A percentile compares a stretch with the other conserved stretches of the same genome.
phyloP scores from a whole-genome alignment of 2,797 vertebrate genomes.

The Gobionotothen gibberifrons region DNA sequence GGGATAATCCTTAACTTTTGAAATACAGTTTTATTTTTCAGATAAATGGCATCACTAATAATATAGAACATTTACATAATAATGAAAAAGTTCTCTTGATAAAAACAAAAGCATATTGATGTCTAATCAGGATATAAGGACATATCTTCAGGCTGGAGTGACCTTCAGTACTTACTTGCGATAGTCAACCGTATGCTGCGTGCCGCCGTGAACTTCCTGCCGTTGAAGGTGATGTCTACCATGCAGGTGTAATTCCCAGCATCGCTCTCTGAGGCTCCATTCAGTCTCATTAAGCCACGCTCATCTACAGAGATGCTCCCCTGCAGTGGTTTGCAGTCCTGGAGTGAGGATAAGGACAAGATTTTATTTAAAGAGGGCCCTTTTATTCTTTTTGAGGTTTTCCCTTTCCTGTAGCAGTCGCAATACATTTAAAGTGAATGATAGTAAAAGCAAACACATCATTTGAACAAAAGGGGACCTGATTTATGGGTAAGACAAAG shows the following conservation, averaged over 20 bases:
- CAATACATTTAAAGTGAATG: background rate
- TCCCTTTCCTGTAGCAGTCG: too few relatives aligned
- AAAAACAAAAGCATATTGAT: background rate
- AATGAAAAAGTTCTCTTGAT: background rate
- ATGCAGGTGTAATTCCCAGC: conserved; percentile 77
- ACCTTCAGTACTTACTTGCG: conserved; percentile 17
- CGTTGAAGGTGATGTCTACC: conserved; percentile 53
- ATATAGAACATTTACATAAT: background rate
- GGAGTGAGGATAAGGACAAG: background rate
- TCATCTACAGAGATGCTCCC: background rate
- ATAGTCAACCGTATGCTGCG: conserved; percentile 65
- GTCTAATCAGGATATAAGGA: background rate
- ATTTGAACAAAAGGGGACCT: too few relatives aligned
- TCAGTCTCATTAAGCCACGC: conserved; percentile 16
- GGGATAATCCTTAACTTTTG: background rate
- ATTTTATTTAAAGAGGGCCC: background rate
- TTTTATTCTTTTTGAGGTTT: too few relatives aligned
- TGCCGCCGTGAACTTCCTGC: conserved; percentile 58
- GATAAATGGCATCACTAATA: background rate
- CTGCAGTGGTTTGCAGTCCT: conserved; percentile 60
- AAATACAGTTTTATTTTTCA: background rate
- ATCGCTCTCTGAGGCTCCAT: conserved; percentile 8
- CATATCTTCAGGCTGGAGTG: background rate
- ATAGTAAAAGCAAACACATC: background rate
- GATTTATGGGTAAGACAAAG: too few relatives aligned